Conservation (phyloP, 2,113 vertebrate genomes). For the Herpailurus yagouaroundi region DNA sequence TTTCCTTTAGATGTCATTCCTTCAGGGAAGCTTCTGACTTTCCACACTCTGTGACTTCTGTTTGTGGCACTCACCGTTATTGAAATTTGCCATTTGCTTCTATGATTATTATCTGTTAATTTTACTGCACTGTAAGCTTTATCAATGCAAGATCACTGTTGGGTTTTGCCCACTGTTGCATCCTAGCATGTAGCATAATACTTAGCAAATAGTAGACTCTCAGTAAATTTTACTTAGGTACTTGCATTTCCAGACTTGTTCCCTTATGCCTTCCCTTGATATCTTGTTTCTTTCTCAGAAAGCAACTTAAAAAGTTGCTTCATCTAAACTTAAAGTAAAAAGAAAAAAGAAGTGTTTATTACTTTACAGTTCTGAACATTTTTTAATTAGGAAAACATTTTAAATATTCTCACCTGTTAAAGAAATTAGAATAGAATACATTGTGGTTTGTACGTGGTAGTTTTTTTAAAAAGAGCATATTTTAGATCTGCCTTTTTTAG, state of each 20-base stretch:
- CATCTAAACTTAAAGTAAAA: background rate
- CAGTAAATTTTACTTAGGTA: background rate
- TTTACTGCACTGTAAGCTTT: background rate
- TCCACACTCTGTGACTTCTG: background rate
- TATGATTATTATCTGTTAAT: background rate
- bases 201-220: background rate
- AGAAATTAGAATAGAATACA: background rate
- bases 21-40: background rate
- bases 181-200: background rate
- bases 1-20: background rate
- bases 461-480: background rate
- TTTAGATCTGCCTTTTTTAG: background rate
- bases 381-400: background rate
- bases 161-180: background rate
- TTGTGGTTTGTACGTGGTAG: background rate
- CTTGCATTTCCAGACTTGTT: conserved; percentile 28
- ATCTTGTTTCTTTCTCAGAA: conserved; percentile 36
- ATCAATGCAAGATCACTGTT: background rate
- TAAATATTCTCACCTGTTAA: background rate
- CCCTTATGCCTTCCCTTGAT: background rate
- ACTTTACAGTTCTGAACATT: conserved; percentile 36
- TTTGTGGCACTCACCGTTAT: background rate
- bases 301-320: background rate
- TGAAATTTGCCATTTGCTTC: background rate
- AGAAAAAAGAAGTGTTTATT: background rate